Evolutionary conservation across 2,797 vertebrate species (phyloP), one percentile per base, ranked within the genome.

Genomic region (Sebastes cheni): DNA sequence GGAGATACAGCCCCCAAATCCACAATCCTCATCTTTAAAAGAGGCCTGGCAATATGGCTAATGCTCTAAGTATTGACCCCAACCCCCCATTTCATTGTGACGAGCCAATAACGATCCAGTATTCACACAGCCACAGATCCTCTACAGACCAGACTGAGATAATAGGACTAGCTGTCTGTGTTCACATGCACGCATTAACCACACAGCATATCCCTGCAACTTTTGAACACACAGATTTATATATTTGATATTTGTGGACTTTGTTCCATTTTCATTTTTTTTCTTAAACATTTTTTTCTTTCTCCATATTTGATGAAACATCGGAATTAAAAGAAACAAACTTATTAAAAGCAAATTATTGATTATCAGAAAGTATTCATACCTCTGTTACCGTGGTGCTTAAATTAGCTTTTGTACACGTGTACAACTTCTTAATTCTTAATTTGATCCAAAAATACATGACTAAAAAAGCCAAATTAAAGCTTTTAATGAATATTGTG

Each of bases 21-120:
- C 81, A n/a, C 46, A 86, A 84, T 90, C 86, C 86, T 72, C 71
- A 30, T 86, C 74, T 80, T 65, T 84, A 90, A 80, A 59, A 91
- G 78, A 81, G 68, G 74, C 71, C 81, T 32, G 25, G 61, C 88
- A 94, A 92, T 90, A 92, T 85, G 87, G 86, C 84, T 92, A 92
- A 91, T 89, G 76, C 87, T 77, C 5, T 72, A 78, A 89, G 86
- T 80, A 82, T 73, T 81, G 81, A 83, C 81, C 64, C 70, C 68
- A 54, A n/a, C 58, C 69, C 82, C 82, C 36, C 18, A 25, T 70
- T 87, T 70, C 60, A 86, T 10, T 66, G 34, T 16, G 55, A 80
- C 42, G 29, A 76, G 74, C 93, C 88, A 86, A 88, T 90, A 86
- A 56, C 58, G 42, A 73, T 77, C 27, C 67, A 80, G 75, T 66